Evolutionary conservation across 64 coral and sea anemone species (phyloP).

Genomic region (Pachyseris speciosa): DNA sequence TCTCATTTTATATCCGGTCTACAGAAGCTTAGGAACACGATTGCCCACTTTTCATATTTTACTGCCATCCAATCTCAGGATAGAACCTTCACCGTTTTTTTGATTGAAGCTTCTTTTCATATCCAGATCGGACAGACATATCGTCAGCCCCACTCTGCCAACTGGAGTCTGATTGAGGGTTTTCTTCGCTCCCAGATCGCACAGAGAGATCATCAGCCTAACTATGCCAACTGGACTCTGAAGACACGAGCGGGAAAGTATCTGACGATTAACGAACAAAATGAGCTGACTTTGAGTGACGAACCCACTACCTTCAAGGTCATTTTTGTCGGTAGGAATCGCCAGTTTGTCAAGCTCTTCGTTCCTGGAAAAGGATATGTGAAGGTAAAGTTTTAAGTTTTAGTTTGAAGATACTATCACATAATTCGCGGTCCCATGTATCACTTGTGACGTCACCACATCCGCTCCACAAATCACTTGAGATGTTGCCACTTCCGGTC

Average conservation of each 20-base stretch:
- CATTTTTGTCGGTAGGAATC: neutral
- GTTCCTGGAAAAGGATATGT: conserved; percentile 31
- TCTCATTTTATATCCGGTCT: no score
- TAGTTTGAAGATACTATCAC: no score
- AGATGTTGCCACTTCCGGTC: no score
- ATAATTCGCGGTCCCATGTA: no score
- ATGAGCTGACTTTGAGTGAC: neutral
- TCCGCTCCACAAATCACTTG: no score
- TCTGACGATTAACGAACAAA: neutral
- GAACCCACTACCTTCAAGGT: conserved; percentile 12
- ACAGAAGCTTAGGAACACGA: no score
- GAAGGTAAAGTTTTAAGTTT: neutral
- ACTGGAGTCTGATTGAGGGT: no score
- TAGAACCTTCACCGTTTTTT: neutral
- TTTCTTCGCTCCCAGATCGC: no score
- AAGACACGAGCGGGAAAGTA: conserved; percentile 2
- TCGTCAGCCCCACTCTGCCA: neutral
- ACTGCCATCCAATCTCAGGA: no score
- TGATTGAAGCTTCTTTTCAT: neutral
- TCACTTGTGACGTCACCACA: no score
- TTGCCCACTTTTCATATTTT: no score
- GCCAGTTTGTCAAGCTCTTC: conserved; percentile 17
- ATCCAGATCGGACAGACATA: neutral
- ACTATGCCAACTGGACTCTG: conserved; percentile 50
- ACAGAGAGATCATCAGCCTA: no score